These are phyloP conservation scores for Sorex fumeus DNA, from an alignment of 2,113 vertebrate species.

Conservation along the genomic window DNA sequence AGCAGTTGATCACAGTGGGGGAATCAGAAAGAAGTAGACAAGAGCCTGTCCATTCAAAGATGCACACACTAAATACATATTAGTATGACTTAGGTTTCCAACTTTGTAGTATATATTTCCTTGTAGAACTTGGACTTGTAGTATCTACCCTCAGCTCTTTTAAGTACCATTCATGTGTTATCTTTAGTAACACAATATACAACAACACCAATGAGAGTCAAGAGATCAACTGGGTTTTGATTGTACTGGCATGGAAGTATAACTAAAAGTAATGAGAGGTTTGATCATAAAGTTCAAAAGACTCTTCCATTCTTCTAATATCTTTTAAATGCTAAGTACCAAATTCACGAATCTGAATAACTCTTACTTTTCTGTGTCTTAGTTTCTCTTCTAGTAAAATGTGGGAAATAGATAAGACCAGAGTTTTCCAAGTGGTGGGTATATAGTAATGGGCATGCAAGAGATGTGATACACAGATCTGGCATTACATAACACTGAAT, in stretches of 20 bases:
- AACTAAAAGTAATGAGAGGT: not conserved
- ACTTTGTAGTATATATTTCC: too few species aligned
- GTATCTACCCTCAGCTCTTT: too few species aligned
- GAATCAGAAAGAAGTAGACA: not conserved
- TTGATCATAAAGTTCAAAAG: not conserved
- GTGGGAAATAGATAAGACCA: not conserved
- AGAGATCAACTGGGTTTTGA: too few species aligned
- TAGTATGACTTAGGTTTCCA: too few species aligned
- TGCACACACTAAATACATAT: not conserved
- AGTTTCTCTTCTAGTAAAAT: conserved; percentile 17
- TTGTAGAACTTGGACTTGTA: too few species aligned
- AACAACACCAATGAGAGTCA: too few species aligned
- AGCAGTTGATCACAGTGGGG: not conserved
- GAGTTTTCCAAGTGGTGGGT: not conserved
- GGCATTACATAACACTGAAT: not conserved
- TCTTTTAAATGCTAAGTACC: not conserved
- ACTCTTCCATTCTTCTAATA: not conserved
- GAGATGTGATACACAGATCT: not conserved
- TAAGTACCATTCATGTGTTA: too few species aligned
- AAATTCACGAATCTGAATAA: not conserved
- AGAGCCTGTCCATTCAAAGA: not conserved
- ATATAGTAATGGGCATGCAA: not conserved
- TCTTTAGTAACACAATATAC: too few species aligned
- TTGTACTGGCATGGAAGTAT: too few species aligned
- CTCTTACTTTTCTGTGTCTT: not conserved